Conservation (phyloP, 1,140 invertebrate genomes). For the Trichogramma pretiosum region DNA sequence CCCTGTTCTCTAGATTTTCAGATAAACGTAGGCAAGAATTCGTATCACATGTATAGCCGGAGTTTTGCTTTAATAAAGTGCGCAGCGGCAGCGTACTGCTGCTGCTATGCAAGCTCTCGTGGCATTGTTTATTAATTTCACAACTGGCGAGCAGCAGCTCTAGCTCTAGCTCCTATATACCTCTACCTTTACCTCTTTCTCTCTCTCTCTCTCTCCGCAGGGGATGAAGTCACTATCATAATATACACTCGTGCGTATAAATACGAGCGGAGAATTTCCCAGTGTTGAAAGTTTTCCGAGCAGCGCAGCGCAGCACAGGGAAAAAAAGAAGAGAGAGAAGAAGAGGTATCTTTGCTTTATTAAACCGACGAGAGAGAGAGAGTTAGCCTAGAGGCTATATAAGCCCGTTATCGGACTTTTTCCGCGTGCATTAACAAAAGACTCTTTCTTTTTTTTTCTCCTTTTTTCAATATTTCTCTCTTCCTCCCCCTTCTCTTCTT, state of each 20-base stretch:
- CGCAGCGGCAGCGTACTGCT: no score
- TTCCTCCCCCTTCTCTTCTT: background rate
- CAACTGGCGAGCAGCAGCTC: background rate
- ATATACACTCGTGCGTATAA: no score
- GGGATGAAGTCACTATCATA: no score
- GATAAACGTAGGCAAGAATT: no score
- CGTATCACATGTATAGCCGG: no score
- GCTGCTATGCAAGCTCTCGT: no score
- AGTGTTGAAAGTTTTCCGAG: background rate
- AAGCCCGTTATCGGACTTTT: no score
- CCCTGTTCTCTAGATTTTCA: no score
- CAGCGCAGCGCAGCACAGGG: background rate
- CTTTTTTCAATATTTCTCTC: background rate
- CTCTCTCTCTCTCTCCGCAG: conserved; percentile 7
- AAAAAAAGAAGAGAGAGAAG: background rate
- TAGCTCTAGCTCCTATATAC: background rate
- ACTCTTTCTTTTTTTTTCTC: no score
- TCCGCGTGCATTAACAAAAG: no score
- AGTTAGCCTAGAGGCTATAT: conserved; percentile 21
- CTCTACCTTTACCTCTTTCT: conserved; percentile 6
- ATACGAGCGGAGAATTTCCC: no score
- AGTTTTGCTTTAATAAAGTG: conserved; percentile 4
- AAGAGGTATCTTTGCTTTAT: conserved; percentile 21
- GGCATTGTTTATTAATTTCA: conserved; percentile 12
- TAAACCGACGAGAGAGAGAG: conserved; percentile 12